Evolutionary conservation across 2,888 invertebrate species (phyloP), one percentile per base, ranked within the genome.

Genomic region (Sinopyrophorus schimmeli): DNA sequence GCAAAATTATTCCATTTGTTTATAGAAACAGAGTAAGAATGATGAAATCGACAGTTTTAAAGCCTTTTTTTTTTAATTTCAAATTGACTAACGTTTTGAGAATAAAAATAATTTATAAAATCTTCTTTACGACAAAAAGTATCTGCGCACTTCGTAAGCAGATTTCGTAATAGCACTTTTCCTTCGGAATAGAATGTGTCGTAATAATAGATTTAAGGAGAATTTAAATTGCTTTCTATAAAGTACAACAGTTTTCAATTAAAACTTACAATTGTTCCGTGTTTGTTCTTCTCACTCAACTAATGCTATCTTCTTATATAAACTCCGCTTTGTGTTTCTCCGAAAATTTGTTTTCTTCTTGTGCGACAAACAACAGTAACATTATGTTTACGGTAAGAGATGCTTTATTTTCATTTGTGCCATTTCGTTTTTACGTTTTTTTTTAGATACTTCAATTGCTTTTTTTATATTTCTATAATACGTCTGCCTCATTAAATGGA

Each of bases 201-300:
- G 17, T 2, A 31, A 10, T n/a, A 9, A 9, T 21, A 21, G 9
- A n/a, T n/a, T n/a, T n/a, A n/a, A n/a, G 6, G 7, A 5, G 10
- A 5, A 32, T 26, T 34, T 18, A 17, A 15, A 17, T 7, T 11
- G 28, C 43, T 43, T 43, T 43, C 43, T 43, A 34, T 12, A 20
- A 43, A 35, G 16, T 17, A 43, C 43, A 34, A 16, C 26, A 27
- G 24, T 43, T 43, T 43, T 35, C 43, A 34, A 43, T 43, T 43
- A 43, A 23, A 11, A 31, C 30, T 21, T 23, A 20, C 20, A 14
- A 23, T 35, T 35, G 10, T 11, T 12, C 5, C 15, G 9, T 6
- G n/a, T 17, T 32, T 10, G 18, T 15, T 32, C n/a, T 11, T n/a
- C 15, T 6, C 28, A 3, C 7, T 6, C 14, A 17, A 18, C 20